Evolutionary conservation across 2,797 vertebrate species (phyloP).

Genomic region (Sebastolobus altivelis): DNA sequence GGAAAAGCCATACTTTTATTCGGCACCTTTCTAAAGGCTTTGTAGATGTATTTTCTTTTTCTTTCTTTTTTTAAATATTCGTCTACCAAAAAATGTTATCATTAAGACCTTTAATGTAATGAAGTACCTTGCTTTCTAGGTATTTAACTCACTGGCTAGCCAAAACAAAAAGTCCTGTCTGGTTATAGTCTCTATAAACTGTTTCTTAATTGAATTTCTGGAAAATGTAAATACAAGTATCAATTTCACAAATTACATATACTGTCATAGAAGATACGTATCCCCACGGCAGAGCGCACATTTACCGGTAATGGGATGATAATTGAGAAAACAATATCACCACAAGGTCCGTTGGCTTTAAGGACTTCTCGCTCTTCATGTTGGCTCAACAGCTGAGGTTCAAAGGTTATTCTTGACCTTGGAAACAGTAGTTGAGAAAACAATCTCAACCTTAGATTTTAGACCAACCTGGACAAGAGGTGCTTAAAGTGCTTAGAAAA

Average conservation of each 20-base stretch:
- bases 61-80: too few species aligned
- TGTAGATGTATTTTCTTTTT: too few species aligned
- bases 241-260: not conserved
- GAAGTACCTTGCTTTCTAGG: not conserved
- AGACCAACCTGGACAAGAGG: not conserved
- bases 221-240: not conserved
- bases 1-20: too few species aligned
- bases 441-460: not conserved
- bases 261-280: not conserved
- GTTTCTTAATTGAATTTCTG: not conserved
- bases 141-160: not conserved
- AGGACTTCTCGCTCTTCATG: not conserved
- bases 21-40: too few species aligned
- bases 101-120: not conserved
- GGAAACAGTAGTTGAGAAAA: not conserved
- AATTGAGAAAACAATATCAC: not conserved
- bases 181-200: not conserved
- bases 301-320: not conserved
- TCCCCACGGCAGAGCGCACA: not conserved
- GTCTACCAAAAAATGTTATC: too few species aligned
- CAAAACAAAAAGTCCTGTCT: not conserved
- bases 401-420: constrained; percentile 8
- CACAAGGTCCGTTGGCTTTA: not conserved
- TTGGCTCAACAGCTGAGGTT: not conserved
- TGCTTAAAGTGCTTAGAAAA: not conserved